phyloP scores from a whole-genome alignment of 2,888 invertebrate species.

The Cephus rjabovi region DNA sequence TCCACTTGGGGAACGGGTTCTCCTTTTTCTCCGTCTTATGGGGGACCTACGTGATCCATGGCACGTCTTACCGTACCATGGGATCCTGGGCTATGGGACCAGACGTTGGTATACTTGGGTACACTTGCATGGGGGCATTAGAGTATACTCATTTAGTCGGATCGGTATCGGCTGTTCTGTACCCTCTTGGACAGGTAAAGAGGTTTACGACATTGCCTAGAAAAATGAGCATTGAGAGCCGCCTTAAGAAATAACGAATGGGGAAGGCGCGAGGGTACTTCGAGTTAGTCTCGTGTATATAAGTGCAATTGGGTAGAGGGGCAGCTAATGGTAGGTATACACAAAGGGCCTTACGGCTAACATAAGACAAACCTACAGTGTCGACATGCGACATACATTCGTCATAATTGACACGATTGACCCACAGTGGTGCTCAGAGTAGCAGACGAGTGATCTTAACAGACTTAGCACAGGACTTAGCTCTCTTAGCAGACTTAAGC shows the following conservation, averaged over 20 bases:
- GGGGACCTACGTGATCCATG: not conserved
- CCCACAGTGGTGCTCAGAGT: slow-evolving; percentile 51
- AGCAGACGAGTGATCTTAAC: not conserved
- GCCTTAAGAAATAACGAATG: not conserved
- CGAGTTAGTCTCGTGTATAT: not conserved
- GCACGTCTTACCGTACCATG: not conserved
- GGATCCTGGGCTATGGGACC: not conserved
- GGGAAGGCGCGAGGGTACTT: not conserved
- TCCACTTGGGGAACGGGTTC: not conserved
- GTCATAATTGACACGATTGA: slow-evolving; percentile 62
- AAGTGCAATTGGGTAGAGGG: slow-evolving; percentile 50
- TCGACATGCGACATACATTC: slow-evolving; percentile 36
- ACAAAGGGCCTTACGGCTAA: not conserved
- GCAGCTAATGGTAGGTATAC: slow-evolving; percentile 63
- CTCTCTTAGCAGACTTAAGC: not conserved
- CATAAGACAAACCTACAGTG: slow-evolving; percentile 3
- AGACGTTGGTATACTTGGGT: not conserved
- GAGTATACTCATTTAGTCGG: not conserved
- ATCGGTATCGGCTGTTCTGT: not conserved
- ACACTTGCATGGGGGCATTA: not conserved
- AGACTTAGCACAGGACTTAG: no score
- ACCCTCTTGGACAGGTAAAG: not conserved
- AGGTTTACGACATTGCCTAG: not conserved
- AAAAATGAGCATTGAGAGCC: not conserved
- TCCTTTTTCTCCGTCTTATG: not conserved